Evolutionary conservation across 1,140 invertebrate genomes (phyloP).

Genomic region (Ectropis grisescens): DNA sequence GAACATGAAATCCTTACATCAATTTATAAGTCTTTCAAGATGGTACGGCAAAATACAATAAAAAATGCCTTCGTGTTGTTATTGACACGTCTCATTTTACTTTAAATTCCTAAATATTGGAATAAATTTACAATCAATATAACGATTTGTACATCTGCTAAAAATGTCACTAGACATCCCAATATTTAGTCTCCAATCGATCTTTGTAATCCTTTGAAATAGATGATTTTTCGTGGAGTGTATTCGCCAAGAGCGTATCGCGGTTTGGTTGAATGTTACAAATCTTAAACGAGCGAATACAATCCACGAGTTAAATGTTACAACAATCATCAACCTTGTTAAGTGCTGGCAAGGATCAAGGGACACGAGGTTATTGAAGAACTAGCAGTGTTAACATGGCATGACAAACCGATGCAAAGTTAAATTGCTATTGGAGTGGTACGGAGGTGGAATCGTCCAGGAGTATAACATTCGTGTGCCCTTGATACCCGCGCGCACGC

Average conservation of each 20-base stretch:
- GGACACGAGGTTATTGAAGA: slow-evolving; percentile 54
- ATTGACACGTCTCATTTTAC: slow-evolving; percentile 26
- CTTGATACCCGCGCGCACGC: slow-evolving; percentile 51
- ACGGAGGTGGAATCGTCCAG: slow-evolving; percentile 17
- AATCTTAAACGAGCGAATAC: slow-evolving; percentile 23
- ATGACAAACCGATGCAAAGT: slow-evolving; percentile 35
- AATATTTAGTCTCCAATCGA: slow-evolving; percentile 46
- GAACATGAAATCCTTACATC: slow-evolving; percentile 66
- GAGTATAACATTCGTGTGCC: slow-evolving; percentile 55
- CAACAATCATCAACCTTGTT: slow-evolving; percentile 47
- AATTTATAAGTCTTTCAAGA: slow-evolving; percentile 63
- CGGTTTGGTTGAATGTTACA: no score
- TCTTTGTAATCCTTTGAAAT: slow-evolving; percentile 31
- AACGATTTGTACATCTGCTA: slow-evolving; percentile 64
- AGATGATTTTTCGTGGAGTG: slow-evolving; percentile 21
- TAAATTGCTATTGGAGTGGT: slow-evolving; percentile 24
- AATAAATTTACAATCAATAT: slow-evolving; percentile 54
- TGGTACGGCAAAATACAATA: slow-evolving; percentile 55
- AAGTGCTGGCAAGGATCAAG: slow-evolving; percentile 58
- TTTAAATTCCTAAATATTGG: slow-evolving; percentile 59
- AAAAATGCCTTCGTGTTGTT: slow-evolving; percentile 57
- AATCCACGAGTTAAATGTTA: slow-evolving; percentile 45
- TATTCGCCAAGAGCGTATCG: no score
- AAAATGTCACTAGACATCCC: slow-evolving; percentile 50
- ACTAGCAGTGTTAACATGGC: slow-evolving; percentile 40